These are phyloP conservation scores for Cantharis rustica DNA, from an alignment of 2,888 invertebrate species.

Conservation along the genomic window DNA sequence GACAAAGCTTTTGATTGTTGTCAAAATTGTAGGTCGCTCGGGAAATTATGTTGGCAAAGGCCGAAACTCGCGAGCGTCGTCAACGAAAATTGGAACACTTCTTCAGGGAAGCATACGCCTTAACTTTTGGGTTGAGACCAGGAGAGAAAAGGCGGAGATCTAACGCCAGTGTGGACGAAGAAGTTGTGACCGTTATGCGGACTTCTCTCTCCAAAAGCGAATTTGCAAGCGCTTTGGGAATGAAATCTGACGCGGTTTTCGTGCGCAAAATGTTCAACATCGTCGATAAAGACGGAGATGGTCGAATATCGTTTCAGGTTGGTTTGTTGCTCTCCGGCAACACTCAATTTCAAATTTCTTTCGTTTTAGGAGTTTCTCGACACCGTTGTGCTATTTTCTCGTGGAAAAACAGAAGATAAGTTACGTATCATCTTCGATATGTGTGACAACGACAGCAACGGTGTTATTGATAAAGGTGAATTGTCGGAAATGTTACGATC, in stretches of 20 bases:
- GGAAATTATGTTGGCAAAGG: slow-evolving; percentile 86
- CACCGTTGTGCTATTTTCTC: slow-evolving; percentile 89
- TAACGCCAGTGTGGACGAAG: slow-evolving; percentile 75
- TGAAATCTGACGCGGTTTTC: slow-evolving; percentile 93
- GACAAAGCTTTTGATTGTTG: not conserved
- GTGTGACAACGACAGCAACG: slow-evolving; percentile 95
- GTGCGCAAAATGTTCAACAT: slow-evolving; percentile 98
- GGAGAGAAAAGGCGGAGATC: slow-evolving; percentile 80
- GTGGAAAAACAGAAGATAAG: slow-evolving; percentile 92
- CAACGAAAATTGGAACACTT: slow-evolving; percentile 93
- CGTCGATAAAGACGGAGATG: slow-evolving; percentile 92
- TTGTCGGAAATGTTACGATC: slow-evolving; percentile 92
- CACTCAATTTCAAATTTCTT: not conserved
- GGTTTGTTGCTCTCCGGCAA: not conserved
- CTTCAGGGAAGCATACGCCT: slow-evolving; percentile 93
- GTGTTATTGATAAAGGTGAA: slow-evolving; percentile 92
- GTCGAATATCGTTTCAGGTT: slow-evolving; percentile 90
- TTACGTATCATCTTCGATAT: slow-evolving; percentile 94
- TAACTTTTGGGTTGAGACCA: slow-evolving; percentile 87
- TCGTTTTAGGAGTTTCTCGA: slow-evolving; percentile 82
- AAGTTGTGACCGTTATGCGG: slow-evolving; percentile 91
- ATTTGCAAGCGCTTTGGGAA: slow-evolving; percentile 93
- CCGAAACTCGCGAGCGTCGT: slow-evolving; percentile 91
- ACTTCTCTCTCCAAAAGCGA: slow-evolving; percentile 90
- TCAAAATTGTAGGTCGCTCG: slow-evolving; percentile 63